A percentile compares a stretch with the other conserved stretches of the same genome.
Conservation (phyloP, 2,888 invertebrate species). For the Acronicta alni region DNA sequence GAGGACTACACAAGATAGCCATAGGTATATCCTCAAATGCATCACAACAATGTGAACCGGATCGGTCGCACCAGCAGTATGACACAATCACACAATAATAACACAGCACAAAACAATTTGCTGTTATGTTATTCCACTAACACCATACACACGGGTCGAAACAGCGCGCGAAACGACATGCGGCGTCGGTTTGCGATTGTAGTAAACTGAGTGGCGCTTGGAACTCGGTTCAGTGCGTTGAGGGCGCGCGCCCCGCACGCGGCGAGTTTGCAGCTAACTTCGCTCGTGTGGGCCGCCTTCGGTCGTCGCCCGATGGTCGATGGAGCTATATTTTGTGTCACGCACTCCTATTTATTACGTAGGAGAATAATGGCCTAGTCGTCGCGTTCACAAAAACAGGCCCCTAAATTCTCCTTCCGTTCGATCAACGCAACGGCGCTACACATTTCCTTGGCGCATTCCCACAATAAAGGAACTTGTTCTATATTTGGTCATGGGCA, state of each 20-base stretch:
- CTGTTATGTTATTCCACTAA: conserved; percentile 87
- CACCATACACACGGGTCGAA: conserved; percentile 83
- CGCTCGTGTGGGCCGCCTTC: conserved; percentile 71
- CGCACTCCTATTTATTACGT: conserved; percentile 81
- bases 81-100: conserved; percentile 81
- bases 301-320: conserved; percentile 82
- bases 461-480: conserved; percentile 60
- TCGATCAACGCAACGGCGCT: conserved; percentile 46
- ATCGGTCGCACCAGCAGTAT: conserved; percentile 79
- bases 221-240: conserved; percentile 76
- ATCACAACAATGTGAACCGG: conserved; percentile 90
- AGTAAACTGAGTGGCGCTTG: conserved; percentile 86
- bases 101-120: conserved; percentile 85
- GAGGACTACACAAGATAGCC: conserved; percentile 92
- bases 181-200: conserved; percentile 74
- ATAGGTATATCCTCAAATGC: conserved; percentile 93
- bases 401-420: conserved; percentile 54
- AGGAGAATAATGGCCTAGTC: conserved; percentile 60
- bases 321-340: conserved; percentile 82
- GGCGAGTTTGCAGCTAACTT: conserved; percentile 73
- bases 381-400: conserved; percentile 61
- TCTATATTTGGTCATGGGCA: conserved; percentile 73
- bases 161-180: conserved; percentile 80
- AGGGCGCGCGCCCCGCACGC: conserved; percentile 75
- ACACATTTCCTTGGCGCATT: conserved; percentile 35